Evolutionary conservation across 1,140 invertebrate species (phyloP).

Genomic region (Pantala flavescens): DNA sequence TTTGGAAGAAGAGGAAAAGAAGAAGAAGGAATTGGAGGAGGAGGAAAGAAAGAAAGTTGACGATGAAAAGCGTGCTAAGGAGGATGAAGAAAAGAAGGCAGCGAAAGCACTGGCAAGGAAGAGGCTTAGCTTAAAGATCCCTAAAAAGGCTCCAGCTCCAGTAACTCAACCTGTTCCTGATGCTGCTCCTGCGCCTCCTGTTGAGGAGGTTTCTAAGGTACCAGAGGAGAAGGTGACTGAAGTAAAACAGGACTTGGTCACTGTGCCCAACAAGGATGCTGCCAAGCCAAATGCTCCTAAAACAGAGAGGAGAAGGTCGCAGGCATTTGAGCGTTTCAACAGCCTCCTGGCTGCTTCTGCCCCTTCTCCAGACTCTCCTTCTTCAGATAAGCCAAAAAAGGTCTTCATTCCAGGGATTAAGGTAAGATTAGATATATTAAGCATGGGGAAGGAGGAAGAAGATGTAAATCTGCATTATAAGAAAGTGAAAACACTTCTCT

Average conservation of each 20-base stretch:
- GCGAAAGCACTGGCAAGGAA: not conserved
- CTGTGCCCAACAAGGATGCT: not conserved
- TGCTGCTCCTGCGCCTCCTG: not conserved
- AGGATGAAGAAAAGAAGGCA: not conserved
- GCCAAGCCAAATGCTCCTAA: slow-evolving; percentile 16
- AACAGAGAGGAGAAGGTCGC: slow-evolving; percentile 47
- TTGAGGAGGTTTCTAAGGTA: not conserved
- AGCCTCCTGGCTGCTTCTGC: slow-evolving; percentile 33
- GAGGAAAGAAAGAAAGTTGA: slow-evolving; percentile 17
- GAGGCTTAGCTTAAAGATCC: not conserved
- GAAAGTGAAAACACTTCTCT: not conserved
- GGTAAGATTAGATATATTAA: not conserved
- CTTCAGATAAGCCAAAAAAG: slow-evolving; percentile 58
- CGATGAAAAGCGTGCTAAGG: not conserved
- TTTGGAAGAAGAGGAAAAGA: not conserved
- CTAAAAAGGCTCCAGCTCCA: not conserved
- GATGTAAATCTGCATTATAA: not conserved
- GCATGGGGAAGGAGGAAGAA: not conserved
- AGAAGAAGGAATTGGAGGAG: not conserved
- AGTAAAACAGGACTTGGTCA: not conserved
- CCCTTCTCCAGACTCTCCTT: slow-evolving; percentile 19
- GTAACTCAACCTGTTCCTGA: not conserved
- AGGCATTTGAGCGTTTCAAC: slow-evolving; percentile 61
- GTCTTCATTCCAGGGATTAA: slow-evolving; percentile 54
- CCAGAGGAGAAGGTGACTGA: not conserved